Evolutionary conservation across 2,113 vertebrate genomes (phyloP).

Genomic region (Heterochromis multidens): DNA sequence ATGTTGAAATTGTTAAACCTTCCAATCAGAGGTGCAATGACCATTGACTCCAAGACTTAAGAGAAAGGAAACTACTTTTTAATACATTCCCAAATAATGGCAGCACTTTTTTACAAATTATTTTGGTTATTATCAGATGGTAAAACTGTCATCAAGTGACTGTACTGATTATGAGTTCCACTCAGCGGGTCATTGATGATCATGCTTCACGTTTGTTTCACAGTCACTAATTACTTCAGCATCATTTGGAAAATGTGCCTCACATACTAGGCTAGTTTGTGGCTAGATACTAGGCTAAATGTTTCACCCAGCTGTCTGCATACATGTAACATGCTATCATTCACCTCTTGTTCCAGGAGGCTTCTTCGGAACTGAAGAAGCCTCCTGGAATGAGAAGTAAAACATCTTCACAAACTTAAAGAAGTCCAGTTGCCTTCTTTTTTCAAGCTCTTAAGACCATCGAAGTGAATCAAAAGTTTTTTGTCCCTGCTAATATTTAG

Average conservation of each 20-base stretch:
- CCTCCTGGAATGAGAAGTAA: too few species aligned
- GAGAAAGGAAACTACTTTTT: background rate
- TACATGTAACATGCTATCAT: background rate
- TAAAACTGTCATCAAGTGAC: background rate
- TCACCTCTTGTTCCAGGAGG: too few species aligned
- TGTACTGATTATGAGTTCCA: background rate
- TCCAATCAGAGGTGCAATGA: background rate
- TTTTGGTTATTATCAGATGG: background rate
- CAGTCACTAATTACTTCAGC: background rate
- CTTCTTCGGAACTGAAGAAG: too few species aligned
- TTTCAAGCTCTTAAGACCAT: too few species aligned
- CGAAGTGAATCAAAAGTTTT: too few species aligned
- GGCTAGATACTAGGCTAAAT: background rate
- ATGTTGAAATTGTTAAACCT: background rate
- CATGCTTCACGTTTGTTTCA: background rate
- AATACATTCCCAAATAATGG: background rate
- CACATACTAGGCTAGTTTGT: background rate
- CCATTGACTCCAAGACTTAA: background rate
- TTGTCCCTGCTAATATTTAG: too few species aligned
- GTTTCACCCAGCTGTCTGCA: background rate
- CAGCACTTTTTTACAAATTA: background rate
- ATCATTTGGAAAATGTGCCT: background rate
- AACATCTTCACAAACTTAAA: background rate
- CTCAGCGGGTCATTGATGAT: background rate
- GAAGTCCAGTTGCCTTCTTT: too few species aligned